Percentiles rank a stretch among this genome's conserved stretches.
Conservation (phyloP, 1,140 invertebrate species). For the Aphaenogaster ashmeadi region DNA sequence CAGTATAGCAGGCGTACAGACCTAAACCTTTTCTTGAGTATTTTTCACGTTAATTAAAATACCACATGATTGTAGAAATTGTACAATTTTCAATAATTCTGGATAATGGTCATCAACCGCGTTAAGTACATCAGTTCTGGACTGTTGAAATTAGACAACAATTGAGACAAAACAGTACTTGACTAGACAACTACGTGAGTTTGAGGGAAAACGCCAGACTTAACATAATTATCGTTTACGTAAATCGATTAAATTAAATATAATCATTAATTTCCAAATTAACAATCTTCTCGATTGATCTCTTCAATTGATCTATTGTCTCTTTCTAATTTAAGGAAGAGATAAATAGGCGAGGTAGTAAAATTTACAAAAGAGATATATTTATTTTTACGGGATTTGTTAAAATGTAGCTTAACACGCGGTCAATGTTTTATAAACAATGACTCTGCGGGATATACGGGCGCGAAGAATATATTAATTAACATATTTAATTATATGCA, state of each 20-base stretch:
- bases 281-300: background rate
- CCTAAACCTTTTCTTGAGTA: background rate
- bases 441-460: background rate
- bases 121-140: background rate
- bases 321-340: background rate
- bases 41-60: slow-evolving; percentile 22
- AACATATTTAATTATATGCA: slow-evolving; percentile 53
- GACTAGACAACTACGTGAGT: background rate
- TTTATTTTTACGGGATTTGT: slow-evolving; percentile 80
- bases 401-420: slow-evolving; percentile 87
- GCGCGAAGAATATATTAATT: slow-evolving; percentile 18
- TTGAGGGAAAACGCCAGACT: background rate
- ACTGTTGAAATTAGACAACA: slow-evolving; percentile 9
- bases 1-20: background rate
- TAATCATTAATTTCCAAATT: slow-evolving; percentile 17
- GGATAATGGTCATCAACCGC: background rate
- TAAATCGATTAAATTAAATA: background rate
- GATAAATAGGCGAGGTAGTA: slow-evolving; percentile 29
- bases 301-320: background rate
- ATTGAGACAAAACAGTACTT: background rate
- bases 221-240: slow-evolving; percentile 8
- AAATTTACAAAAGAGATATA: slow-evolving; percentile 49
- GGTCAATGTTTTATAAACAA: slow-evolving; percentile 87
- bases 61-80: slow-evolving; percentile 1
- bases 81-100: slow-evolving; percentile 6